Conservation (phyloP, 2,113 vertebrate genomes). For the Origma solitaria region DNA sequence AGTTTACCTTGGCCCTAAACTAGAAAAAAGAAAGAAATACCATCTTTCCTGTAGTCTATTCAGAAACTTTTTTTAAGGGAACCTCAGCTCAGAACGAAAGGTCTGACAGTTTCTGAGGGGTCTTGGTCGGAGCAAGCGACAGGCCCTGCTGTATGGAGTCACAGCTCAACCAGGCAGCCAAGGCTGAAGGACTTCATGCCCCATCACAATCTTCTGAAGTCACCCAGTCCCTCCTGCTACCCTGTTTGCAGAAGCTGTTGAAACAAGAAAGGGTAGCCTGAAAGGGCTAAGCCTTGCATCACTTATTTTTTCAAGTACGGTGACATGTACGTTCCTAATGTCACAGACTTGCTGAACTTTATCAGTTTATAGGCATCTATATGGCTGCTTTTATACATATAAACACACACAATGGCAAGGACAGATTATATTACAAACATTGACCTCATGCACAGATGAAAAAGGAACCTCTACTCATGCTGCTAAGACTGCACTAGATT, state of each 20-base stretch:
- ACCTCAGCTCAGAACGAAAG: background rate
- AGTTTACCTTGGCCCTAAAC: background rate
- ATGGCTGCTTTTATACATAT: background rate
- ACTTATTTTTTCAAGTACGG: background rate
- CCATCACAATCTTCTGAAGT: background rate
- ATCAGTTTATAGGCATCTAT: background rate
- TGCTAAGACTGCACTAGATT: background rate
- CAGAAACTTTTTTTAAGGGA: background rate
- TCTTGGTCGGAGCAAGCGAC: background rate
- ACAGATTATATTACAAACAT: background rate
- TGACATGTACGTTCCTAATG: background rate
- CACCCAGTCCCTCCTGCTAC: background rate
- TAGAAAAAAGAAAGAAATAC: background rate
- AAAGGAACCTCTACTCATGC: background rate
- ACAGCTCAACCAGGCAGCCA: background rate
- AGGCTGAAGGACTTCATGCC: background rate
- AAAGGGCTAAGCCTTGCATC: background rate
- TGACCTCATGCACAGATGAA: background rate
- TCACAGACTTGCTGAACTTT: background rate
- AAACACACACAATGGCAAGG: background rate
- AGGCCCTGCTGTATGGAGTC: background rate
- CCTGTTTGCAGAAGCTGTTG: background rate
- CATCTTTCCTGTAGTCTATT: background rate
- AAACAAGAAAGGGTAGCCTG: background rate
- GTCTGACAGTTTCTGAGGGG: background rate